These are phyloP conservation scores for Peromyscus eremicus DNA, from an alignment of 2,797 vertebrate species.

Conservation along the genomic window DNA sequence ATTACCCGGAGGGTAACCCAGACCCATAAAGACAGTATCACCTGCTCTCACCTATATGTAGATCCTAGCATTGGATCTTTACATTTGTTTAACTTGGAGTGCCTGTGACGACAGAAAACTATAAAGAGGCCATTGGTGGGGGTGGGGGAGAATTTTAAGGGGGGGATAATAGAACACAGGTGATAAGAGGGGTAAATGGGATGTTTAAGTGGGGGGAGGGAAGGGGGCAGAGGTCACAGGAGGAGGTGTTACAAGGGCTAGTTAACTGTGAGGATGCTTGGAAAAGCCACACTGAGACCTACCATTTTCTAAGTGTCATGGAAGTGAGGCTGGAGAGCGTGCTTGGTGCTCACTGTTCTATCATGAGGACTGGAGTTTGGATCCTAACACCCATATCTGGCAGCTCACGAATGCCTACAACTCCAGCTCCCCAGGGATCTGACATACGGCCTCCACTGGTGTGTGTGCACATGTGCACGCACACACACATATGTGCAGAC, in stretches of 20 bases:
- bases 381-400: not conserved
- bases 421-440: not conserved
- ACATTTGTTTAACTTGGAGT: not conserved
- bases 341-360: not conserved
- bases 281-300: not conserved
- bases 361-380: not conserved
- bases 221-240: not conserved
- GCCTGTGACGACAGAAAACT: not conserved
- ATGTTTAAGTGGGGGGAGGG: not conserved
- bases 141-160: not conserved
- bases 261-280: too few species aligned
- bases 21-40: not conserved
- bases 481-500: too few species aligned
- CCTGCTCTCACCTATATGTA: not conserved
- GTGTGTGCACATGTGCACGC: not conserved
- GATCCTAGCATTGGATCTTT: not conserved
- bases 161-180: not conserved
- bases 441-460: not conserved
- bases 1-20: not conserved
- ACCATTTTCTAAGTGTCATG: not conserved
- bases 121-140: not conserved
- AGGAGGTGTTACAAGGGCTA: not conserved
- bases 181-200: too few species aligned
- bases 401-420: not conserved
- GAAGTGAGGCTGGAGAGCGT: not conserved